Base-by-base conservation (phyloP, 2,797 vertebrate genomes). In the Choloepus didactylus region DNA sequence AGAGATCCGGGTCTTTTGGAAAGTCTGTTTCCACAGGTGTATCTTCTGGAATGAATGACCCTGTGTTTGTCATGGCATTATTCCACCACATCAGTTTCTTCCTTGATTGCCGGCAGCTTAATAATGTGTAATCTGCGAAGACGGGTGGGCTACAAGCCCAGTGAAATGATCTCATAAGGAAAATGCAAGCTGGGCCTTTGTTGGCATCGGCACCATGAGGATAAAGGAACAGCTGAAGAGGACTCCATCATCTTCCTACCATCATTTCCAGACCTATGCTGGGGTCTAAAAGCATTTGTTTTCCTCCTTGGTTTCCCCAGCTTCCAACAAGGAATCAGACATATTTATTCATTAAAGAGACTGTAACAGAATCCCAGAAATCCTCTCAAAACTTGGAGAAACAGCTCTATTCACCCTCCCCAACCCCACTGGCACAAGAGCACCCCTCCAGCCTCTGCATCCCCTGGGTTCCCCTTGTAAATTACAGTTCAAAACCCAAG, bases 341-440 rank as follows among this genome's bases (percentile, higher is more conserved):
- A 11, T 87, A 35, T 44, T 72, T 56, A 35, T 83, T 96, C n/a
- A 44, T 80, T 89, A 87, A 89, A 89, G 80, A 49, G 25, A 60
- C 1, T 60, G 7, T 81, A 67, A 56, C 41, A 12, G n/a, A 95
- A 83, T 86, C 85, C 49, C n/a, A 87, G 41, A 67, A 23, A 16
- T 79, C 62, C 16, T 64, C 70, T 85, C 29, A 92, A 88, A 62
- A 62, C 23, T 76, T 93, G 8, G 38, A 7, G 19, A 31, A 54
- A 5, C 51, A 87, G 73, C 60, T 11, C 49, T 35, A 69, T 10
- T 44, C 31, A 62, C 84, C 91, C 8, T 75, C 9, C 18, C 25
- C 46, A 31, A 46, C 56, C 29, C 18, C 25, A 76, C 19, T 77
- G 64, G n/a, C 25, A 90, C 9, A 18, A 84, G 44, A 21, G 19